Evolutionary conservation across 2,888 invertebrate species (phyloP).

Genomic region (Oithona nana): DNA sequence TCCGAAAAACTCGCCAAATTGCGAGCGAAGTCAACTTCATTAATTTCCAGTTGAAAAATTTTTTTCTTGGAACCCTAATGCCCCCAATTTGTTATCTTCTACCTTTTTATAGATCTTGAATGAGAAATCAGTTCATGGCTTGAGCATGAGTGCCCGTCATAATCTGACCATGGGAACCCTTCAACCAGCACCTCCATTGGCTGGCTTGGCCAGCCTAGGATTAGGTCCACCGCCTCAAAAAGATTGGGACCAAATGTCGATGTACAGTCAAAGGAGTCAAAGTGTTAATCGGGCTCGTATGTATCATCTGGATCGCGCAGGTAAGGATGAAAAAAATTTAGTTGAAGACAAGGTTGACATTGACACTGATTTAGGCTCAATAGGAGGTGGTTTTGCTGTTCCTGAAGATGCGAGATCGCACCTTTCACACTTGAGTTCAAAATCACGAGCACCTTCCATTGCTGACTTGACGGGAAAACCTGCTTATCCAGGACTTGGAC

Average conservation of each 20-base stretch:
- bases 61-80: not conserved
- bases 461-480: conserved; percentile 14
- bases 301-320: conserved; percentile 46
- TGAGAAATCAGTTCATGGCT: conserved; percentile 16
- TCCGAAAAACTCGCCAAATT: not conserved
- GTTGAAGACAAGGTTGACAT: too few relatives aligned
- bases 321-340: conserved; percentile 22
- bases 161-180: conserved; percentile 2
- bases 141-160: conserved; percentile 14
- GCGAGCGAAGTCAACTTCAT: not conserved
- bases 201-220: conserved; percentile 46
- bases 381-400: conserved; percentile 28
- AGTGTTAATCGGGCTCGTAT: conserved; percentile 72
- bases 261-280: conserved; percentile 55
- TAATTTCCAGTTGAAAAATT: not conserved
- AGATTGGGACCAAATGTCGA: conserved; percentile 74
- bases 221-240: conserved; percentile 20
- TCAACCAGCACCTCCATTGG: conserved; percentile 31
- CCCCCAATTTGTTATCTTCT: too few relatives aligned
- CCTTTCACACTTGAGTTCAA: conserved; percentile 34
- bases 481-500: not conserved
- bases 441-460: conserved; percentile 34
- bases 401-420: conserved; percentile 55
- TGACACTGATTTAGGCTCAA: conserved; percentile 2
- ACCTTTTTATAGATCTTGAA: conserved; percentile 7